Base-by-base conservation (phyloP, 2,888 invertebrate genomes). In the Eupsilia transversa region DNA sequence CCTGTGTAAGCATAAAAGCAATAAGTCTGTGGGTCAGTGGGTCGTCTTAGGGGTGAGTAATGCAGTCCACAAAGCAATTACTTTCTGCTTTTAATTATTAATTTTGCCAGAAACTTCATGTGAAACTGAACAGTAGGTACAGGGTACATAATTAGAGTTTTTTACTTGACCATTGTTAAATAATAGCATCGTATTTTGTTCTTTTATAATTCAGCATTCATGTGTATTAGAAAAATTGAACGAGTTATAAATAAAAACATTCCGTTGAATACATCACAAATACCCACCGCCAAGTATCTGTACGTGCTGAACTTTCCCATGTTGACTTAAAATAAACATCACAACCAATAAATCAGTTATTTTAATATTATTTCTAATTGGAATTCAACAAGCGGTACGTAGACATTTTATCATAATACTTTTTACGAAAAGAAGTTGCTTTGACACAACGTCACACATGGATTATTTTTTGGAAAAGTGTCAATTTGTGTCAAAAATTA, bases 301-400 rank as follows among this genome's bases (percentile, higher is more conserved):
- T 96, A 96, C 84, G 95, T 96, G 90, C 93, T 95, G 94, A 96
- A 96, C 92, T 96, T 96, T 92, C 96, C 96, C 96, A 96, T 96
- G 89, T 86, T 93, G 92, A 89, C 87, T 89, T 92, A 93, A 91
- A 91, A 91, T 92, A 89, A 92, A 92, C 94, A 95, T 96, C 94
- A 95, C 95, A 96, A 95, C 93, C 80, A 75, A 75, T 72, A 80
- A 78, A 78, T 73, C 74, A 75, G 77, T 68, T 57, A 72, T 63
- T 43, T 35, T 43, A 68, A 63, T 73, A 72, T 27, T 74, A 72
- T 68, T 84, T 73, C 72, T 74, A 85, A 61, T 54, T 73, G 57
- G 35, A 77, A 77, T 79, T 73, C 41, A 65, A 35, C 52, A 69
- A 65, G 52, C 67, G 61, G 65, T 72, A 59, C 41, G 35, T 41